A percentile compares a stretch with the other conserved stretches of the same genome.
Conservation (phyloP, 2,113 vertebrate species). For the Pantherophis guttatus region DNA sequence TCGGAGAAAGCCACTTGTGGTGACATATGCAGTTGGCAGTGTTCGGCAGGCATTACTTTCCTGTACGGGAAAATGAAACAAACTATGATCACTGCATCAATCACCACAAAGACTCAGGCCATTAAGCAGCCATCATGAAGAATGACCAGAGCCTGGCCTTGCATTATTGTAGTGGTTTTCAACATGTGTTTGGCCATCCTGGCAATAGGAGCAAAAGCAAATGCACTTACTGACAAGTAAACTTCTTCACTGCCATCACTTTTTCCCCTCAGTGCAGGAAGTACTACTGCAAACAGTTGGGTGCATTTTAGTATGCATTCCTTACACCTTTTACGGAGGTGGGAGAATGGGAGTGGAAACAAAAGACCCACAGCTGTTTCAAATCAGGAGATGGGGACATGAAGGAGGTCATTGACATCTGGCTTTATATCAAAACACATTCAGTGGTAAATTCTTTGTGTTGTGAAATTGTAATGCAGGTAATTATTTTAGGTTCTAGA, state of each 20-base stretch:
- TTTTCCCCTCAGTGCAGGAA: neutral
- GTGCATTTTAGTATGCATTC: neutral
- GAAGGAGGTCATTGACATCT: neutral
- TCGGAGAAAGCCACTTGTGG: neutral
- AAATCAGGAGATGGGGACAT: neutral
- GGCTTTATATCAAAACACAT: neutral
- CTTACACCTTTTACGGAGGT: neutral
- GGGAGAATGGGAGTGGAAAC: neutral
- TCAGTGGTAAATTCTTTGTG: neutral
- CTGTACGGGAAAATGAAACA: neutral
- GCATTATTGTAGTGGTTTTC: neutral
- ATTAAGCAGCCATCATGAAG: neutral
- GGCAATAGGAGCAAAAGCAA: neutral
- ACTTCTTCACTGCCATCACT: neutral
- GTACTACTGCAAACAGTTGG: neutral
- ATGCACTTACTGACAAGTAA: neutral
- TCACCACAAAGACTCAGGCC: neutral
- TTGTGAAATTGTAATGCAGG: neutral
- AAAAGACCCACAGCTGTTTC: neutral
- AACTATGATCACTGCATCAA: slow-evolving; percentile 1
- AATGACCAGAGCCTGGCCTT: neutral
- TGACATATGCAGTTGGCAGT: neutral
- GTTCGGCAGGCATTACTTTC: neutral
- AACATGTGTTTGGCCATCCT: neutral
- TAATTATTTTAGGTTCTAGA: neutral